Percentiles rank a stretch among this genome's conserved stretches.
phyloP scores from a whole-genome alignment of 35 echinoderm and acorn worm genomes.

The Anneissia japonica region DNA sequence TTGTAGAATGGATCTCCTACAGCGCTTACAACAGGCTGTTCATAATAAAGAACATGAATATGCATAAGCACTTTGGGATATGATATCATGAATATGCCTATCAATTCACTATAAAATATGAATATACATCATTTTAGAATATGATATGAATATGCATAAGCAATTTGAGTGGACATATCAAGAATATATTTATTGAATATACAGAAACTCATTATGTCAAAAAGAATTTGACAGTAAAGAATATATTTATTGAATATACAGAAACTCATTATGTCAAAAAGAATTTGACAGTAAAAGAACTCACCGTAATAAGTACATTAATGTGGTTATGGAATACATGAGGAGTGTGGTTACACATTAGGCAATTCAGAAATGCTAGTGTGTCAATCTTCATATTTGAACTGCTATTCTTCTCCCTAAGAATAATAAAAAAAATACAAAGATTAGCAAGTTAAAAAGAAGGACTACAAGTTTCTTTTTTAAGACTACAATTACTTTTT shows the following conservation, averaged over 20 bases:
- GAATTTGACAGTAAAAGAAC: too few species aligned
- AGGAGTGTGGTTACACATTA: constrained; percentile 79
- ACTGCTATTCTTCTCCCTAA: constrained; percentile 94
- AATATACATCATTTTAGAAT: constrained; percentile 67
- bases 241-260: too few species aligned
- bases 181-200: too few species aligned
- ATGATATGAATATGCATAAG: too few species aligned
- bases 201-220: too few species aligned
- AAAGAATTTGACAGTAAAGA: too few species aligned
- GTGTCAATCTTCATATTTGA: constrained; percentile 99
- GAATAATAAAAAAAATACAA: neutral
- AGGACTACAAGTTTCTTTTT: neutral
- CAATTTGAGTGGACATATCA: too few species aligned
- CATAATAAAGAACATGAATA: constrained; percentile 10
- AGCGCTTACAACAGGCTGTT: constrained; percentile 81
- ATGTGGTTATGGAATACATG: constrained; percentile 89
- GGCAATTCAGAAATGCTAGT: constrained; percentile 74
- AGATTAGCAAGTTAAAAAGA: neutral
- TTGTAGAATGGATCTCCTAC: constrained; percentile 96
- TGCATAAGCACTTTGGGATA: constrained; percentile 50
- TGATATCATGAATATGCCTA: constrained; percentile 56
- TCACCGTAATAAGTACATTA: constrained; percentile 72
- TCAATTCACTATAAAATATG: constrained; percentile 76
- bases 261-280: too few species aligned
- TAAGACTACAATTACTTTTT: too few species aligned